These are phyloP conservation scores for Puffinus mauretanicus DNA, from an alignment of 2,113 vertebrate species.

Conservation along the genomic window DNA sequence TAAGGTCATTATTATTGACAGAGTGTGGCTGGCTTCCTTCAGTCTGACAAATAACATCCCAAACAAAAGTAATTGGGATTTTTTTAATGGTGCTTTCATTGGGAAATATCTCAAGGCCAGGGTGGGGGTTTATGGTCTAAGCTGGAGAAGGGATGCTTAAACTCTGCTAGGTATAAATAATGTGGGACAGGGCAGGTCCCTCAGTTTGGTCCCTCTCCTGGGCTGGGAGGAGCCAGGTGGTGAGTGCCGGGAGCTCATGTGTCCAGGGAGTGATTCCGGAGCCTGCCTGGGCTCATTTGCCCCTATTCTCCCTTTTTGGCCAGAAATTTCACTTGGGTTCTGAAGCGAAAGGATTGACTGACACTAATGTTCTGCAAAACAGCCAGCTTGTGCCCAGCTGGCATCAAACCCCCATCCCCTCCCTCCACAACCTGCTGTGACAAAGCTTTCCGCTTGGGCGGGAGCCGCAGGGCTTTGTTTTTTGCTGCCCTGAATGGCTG, in stretches of 20 bases:
- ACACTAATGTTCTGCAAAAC: background rate
- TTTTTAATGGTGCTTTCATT: background rate
- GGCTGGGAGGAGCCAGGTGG: background rate
- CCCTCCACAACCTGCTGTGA: background rate
- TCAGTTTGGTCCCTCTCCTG: background rate
- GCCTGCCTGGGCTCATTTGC: background rate
- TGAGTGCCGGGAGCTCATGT: accelerated
- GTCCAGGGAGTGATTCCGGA: background rate
- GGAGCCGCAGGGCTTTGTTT: background rate
- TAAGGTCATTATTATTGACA: background rate
- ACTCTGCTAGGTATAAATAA: background rate
- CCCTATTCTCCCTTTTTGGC: background rate
- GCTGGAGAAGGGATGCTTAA: background rate
- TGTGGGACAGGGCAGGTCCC: background rate
- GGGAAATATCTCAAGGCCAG: background rate
- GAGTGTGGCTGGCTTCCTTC: background rate
- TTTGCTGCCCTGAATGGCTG: background rate
- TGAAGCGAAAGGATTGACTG: background rate
- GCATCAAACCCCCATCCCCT: background rate
- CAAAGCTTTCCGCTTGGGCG: accelerated
- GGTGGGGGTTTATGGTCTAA: background rate
- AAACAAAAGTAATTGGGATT: background rate
- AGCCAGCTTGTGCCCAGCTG: background rate
- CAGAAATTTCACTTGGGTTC: background rate
- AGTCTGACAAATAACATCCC: background rate